Percentiles rank a stretch among this genome's conserved stretches.
Conservation (phyloP, 2,888 invertebrate species). For the Heliconius ismenius region DNA sequence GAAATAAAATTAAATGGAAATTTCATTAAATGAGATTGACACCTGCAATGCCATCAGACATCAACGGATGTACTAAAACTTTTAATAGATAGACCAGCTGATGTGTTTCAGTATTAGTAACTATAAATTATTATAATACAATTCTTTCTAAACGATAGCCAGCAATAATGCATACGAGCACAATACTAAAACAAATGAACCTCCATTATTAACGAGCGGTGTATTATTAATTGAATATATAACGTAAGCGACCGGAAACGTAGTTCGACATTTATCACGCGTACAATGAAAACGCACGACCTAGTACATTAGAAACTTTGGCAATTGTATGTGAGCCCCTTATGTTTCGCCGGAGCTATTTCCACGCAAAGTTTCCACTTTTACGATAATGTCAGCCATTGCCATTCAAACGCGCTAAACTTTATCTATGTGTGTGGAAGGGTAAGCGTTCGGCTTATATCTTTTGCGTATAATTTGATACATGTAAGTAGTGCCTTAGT, state of each 20-base stretch:
- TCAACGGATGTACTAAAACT: too few relatives aligned
- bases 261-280: conserved; percentile 73
- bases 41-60: too few relatives aligned
- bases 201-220: not conserved
- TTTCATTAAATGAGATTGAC: too few relatives aligned
- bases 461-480: conserved; percentile 55
- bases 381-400: conserved; percentile 82
- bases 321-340: conserved; percentile 81
- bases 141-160: not conserved
- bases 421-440: conserved; percentile 80
- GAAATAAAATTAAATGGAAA: too few relatives aligned
- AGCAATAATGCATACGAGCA: not conserved
- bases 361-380: conserved; percentile 79
- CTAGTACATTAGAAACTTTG: conserved; percentile 78
- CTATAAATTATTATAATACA: not conserved
- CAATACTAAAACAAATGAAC: not conserved
- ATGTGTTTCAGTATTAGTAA: not conserved
- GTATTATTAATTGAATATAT: conserved; percentile 19
- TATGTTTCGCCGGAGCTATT: conserved; percentile 78
- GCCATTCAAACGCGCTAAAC: conserved; percentile 81
- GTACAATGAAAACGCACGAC: conserved; percentile 71
- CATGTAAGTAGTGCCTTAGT: conserved; percentile 40
- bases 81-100: too few relatives aligned
- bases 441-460: conserved; percentile 74
- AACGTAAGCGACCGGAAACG: conserved; percentile 47